Evolutionary conservation across 2,888 invertebrate genomes (phyloP).

Genomic region (Aradus depressus): DNA sequence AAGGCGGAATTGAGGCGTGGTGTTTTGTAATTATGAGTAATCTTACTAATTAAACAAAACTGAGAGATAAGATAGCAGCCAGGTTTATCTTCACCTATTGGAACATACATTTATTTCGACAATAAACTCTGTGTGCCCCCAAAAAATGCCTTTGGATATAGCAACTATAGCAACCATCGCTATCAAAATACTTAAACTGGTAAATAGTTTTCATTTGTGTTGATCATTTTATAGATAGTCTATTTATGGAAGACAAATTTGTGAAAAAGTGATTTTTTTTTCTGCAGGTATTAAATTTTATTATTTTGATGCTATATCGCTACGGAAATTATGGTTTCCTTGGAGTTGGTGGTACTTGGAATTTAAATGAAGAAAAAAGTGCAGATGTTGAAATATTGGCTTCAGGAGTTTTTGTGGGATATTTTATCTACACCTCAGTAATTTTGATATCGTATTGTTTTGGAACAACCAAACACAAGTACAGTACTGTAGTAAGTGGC

Average conservation of each 20-base stretch:
- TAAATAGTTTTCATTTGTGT: too few relatives aligned
- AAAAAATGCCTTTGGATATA: too few relatives aligned
- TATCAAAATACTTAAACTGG: conserved; percentile 71
- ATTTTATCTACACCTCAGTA: conserved; percentile 69
- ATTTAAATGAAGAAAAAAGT: conserved; percentile 77
- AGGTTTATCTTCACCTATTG: too few relatives aligned
- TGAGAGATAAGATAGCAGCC: too few relatives aligned
- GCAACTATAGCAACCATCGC: conserved; percentile 70
- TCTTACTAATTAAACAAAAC: conserved; percentile 8
- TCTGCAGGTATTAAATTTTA: conserved; percentile 70
- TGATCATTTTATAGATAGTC: neutral
- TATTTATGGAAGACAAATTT: neutral
- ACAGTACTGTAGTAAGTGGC: conserved; percentile 35
- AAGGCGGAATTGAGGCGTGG: conserved; percentile 10
- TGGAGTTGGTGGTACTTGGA: conserved; percentile 83
- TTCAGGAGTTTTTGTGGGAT: conserved; percentile 76
- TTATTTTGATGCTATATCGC: conserved; percentile 67
- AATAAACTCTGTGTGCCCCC: too few relatives aligned
- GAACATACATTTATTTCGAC: too few relatives aligned
- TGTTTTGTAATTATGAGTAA: conserved; percentile 9
- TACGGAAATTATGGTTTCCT: conserved; percentile 74
- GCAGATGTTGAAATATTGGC: conserved; percentile 80
- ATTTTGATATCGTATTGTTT: conserved; percentile 65
- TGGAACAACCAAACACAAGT: conserved; percentile 57
- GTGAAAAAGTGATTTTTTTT: conserved; percentile 31